Base-by-base conservation (phyloP, 1,140 invertebrate species). In the Fopius arisanus region DNA sequence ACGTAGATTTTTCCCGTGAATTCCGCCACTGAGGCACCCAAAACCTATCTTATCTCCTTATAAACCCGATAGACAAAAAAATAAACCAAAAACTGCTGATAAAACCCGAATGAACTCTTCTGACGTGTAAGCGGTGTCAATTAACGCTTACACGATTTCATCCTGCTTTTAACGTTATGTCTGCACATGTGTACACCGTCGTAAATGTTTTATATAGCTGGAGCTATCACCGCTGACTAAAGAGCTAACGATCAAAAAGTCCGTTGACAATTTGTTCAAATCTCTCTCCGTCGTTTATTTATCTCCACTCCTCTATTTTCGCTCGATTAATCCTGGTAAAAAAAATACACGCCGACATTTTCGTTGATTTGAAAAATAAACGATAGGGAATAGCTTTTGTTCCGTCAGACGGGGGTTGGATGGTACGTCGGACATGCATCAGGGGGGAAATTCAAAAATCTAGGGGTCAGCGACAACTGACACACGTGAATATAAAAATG, bases 221-320 rank as follows among this genome's bases (percentile, higher is more conserved):
- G 33, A 37, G 43, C 43, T 19, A 48, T 48, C n/a, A 19, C 43
- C 43, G n/a, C 16, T 16, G 43, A 12, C 43, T 48, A 48, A n/a
- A 62, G 26, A 65, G 62, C 28, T 33, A 65, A 65, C 29, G 62
- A 65, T 65, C 62, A 65, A 65, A 65, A 65, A 65, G 12, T 65
- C 62, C 14, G 62, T 28, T 31, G 28, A 65, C 62, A 31, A 65
- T 65, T 65, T 65, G 33, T 65, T 65, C 33, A 33, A 12, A 65
- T 33, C 14, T 31, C 10, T 33, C 29, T 14, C 29, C 7, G 29
- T 31, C 29, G 62, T 65, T 65, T 26, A 48, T 48, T 48, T 16
- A 48, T n/a, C n/a, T 26, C 14, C 23, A 14, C 14, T 59, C 19
- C 19, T 51, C 19, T 51, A 51, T 59, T 59, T 59, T 59, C 14